Percentiles rank a stretch among this genome's conserved stretches.
phyloP scores from a whole-genome alignment of 2,888 invertebrate species.

The Drosophila testacea region DNA sequence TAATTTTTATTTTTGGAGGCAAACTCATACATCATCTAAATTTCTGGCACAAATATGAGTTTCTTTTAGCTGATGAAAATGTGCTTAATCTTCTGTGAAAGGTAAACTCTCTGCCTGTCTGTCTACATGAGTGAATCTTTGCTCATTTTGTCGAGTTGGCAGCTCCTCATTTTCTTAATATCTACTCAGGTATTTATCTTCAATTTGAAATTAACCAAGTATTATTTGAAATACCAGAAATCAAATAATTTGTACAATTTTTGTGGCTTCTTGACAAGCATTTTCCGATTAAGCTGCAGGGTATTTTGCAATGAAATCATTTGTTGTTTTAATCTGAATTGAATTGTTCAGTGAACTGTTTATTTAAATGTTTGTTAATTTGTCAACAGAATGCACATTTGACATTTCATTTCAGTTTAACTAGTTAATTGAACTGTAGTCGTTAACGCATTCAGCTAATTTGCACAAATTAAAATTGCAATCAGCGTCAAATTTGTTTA shows the following conservation, averaged over 20 bases:
- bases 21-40: constrained; percentile 4
- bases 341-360: constrained; percentile 33
- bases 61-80: not conserved
- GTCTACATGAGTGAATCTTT: not conserved
- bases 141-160: not conserved
- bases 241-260: too few relatives aligned
- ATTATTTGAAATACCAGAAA: too few relatives aligned
- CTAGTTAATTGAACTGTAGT: constrained; percentile 33
- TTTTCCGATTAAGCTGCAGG: not conserved
- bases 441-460: constrained; percentile 29
- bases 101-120: not conserved
- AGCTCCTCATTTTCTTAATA: not conserved
- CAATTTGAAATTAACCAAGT: too few relatives aligned
- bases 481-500: constrained; percentile 15
- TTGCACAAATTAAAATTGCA: constrained; percentile 44
- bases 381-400: constrained; percentile 38
- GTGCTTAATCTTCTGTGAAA: constrained; percentile 17
- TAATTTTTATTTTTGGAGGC: too few relatives aligned
- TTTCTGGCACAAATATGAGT: constrained; percentile 7
- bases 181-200: too few relatives aligned
- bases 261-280: not conserved
- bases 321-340: not conserved
- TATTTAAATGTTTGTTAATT: constrained; percentile 49
- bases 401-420: constrained; percentile 15
- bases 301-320: constrained; percentile 14